A percentile compares a stretch with the other conserved stretches of the same genome.
Evolutionary conservation across 2,113 vertebrate species (phyloP).

Genomic region (Leptocoma aspasia): DNA sequence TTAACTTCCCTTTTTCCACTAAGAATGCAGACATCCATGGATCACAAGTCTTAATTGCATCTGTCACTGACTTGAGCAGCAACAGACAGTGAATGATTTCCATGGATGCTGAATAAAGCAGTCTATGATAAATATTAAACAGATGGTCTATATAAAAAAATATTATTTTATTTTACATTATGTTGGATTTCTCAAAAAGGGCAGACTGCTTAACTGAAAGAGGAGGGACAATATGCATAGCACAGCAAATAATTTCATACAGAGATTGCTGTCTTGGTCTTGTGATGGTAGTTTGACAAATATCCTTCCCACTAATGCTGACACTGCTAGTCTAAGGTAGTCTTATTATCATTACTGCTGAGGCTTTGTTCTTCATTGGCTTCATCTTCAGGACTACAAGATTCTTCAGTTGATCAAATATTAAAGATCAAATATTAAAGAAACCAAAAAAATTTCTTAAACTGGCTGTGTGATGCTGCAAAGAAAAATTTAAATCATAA

Average conservation of each 20-base stretch:
- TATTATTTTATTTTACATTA: background rate
- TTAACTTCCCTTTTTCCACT: background rate
- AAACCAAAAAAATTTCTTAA: background rate
- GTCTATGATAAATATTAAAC: background rate
- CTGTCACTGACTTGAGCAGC: background rate
- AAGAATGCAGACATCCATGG: background rate
- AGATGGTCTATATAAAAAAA: background rate
- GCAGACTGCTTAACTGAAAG: background rate
- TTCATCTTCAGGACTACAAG: background rate
- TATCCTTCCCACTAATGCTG: background rate
- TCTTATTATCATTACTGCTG: background rate
- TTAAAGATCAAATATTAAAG: no score
- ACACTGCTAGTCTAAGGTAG: background rate
- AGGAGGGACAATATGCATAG: background rate
- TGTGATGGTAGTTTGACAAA: background rate
- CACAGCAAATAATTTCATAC: background rate
- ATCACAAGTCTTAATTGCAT: background rate
- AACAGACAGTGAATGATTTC: background rate
- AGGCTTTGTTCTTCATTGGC: background rate
- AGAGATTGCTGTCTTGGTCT: conserved; percentile 1
- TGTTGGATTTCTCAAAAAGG: background rate
- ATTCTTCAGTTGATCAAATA: background rate
- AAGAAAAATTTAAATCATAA: background rate
- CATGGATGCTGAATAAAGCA: background rate
- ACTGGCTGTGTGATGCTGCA: background rate